Base-by-base conservation (phyloP, 2,888 invertebrate genomes). In the Dicranocentrus wangi region DNA sequence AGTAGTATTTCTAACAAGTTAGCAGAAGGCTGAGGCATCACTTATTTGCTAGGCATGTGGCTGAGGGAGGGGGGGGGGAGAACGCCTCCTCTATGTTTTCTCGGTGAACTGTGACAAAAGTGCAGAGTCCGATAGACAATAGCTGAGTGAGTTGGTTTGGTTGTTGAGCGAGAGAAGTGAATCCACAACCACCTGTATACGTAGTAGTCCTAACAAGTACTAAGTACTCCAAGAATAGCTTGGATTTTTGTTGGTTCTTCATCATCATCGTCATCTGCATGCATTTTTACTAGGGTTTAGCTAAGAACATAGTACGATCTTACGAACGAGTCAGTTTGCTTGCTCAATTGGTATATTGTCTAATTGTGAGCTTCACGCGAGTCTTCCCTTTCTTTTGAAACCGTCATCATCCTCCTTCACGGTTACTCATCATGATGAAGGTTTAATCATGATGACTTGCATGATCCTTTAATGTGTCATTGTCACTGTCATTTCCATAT, bases 401-500 rank as follows among this genome's bases (percentile, higher is more conserved):
- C 19, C 65, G 51, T 73, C 65, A 13, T 51, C 65, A 8, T 63
- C 27, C 21, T 53, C 27, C n/a, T n/a, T n/a, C n/a, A n/a, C n/a
- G n/a, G n/a, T 68, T 51, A 1, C n/a, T 60, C n/a, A 25, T 21
- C 17, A 61, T 32, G 42, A 39, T 42, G 42, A 43, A 42, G 51
- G 51, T 55, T 39, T 53, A 3, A 27, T 51, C 19, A 51, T 19
- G 42, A 78, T 78, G 78, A 78, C 78, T 78, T 71, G 78, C 70
- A 17, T 32, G 55, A 58, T 43, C 2, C 65, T 71, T 65, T 71
- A 21, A 21, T 39, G 32, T 51, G 73, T 80, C 73, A 80, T 73
- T 66, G 42, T 79, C 71, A 53, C 65, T 58, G 80, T 72, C 80
- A 80, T 68, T 80, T 66, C 58, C 72, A 73, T 68, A 72, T 80